Evolutionary conservation across 2,113 vertebrate genomes (phyloP).

Genomic region (Acanthisitta chloris): DNA sequence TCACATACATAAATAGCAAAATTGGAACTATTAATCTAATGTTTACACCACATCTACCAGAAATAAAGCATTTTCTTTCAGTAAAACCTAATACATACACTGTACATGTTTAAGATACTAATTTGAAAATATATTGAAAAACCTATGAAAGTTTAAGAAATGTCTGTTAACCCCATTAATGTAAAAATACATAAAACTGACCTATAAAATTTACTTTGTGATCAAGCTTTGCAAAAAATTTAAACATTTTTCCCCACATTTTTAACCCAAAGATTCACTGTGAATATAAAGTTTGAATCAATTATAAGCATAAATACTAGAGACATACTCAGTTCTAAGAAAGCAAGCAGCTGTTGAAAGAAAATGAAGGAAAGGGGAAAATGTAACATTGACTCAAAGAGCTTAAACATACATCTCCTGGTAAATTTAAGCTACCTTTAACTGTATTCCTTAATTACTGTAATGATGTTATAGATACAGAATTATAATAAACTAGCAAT

Average conservation of each 20-base stretch:
- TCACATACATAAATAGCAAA: background rate
- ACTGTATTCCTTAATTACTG: background rate
- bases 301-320: background rate
- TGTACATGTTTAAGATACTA: background rate
- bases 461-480: background rate
- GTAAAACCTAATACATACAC: fast-evolving
- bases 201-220: background rate
- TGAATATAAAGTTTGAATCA: background rate
- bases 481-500: background rate
- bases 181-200: background rate
- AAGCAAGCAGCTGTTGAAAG: background rate
- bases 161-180: background rate
- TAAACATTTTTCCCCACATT: background rate
- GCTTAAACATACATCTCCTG: background rate
- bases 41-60: background rate
- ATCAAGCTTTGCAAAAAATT: background rate
- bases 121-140: background rate
- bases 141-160: background rate
- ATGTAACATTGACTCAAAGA: no score
- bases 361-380: background rate
- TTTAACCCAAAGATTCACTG: background rate
- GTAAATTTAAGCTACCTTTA: background rate
- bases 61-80: background rate
- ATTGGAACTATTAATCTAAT: background rate
- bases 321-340: background rate